These are phyloP conservation scores for Strongylocentrotus purpuratus DNA, from an alignment of 35 echinoderm and acorn worm genomes.

Conservation along the genomic window DNA sequence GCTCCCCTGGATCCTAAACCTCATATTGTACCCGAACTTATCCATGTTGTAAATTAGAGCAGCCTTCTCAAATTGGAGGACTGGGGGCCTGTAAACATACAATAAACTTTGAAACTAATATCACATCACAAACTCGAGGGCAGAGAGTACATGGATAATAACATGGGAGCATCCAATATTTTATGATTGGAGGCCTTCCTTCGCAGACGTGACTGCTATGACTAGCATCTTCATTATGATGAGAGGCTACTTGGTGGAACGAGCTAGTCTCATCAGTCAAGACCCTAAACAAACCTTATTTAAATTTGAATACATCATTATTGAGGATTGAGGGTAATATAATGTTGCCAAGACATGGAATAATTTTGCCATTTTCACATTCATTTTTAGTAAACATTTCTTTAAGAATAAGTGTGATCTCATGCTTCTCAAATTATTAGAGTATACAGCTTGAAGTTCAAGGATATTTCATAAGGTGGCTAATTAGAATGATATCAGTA, in stretches of 20 bases:
- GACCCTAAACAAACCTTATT: background rate
- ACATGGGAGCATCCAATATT: background rate
- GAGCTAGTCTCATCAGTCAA: background rate
- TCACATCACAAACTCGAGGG: background rate
- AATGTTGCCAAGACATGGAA: no score
- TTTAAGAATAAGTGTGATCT: no score
- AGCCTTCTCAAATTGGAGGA: background rate
- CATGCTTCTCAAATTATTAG: no score
- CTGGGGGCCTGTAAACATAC: background rate
- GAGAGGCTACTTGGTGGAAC: background rate
- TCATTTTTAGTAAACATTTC: no score
- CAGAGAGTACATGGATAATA: constrained; percentile 2
- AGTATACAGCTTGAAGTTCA: no score
- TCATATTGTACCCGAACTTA: background rate
- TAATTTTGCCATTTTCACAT: no score
- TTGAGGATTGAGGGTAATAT: background rate
- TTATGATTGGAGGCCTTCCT: background rate
- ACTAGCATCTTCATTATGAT: background rate
- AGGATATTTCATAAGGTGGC: no score
- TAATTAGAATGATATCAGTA: no score
- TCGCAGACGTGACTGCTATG: background rate
- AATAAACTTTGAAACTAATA: constrained; percentile 7
- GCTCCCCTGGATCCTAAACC: background rate
- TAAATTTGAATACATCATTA: background rate
- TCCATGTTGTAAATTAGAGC: constrained; percentile 2